Percentiles rank a stretch among this genome's conserved stretches.
Conservation (phyloP, 2,797 vertebrate species). For the Pseudochirops corinnae region DNA sequence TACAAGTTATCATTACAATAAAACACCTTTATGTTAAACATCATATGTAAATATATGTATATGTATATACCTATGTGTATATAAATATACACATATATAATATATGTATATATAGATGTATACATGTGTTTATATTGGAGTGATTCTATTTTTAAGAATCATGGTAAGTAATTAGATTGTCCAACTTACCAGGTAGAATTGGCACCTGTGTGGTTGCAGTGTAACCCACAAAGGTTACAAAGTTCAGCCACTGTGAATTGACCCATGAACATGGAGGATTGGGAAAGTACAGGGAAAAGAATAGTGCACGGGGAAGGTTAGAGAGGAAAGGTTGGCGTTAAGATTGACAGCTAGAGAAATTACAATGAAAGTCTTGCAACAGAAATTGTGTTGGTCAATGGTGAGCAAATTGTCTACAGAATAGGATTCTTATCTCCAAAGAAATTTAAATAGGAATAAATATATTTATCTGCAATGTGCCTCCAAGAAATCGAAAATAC, state of each 20-base stretch:
- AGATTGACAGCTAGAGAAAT: conserved; percentile 40
- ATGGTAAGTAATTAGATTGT: not conserved
- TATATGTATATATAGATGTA: not conserved
- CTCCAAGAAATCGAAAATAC: not conserved
- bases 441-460: conserved; percentile 29
- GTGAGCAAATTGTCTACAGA: conserved; percentile 5
- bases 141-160: not conserved
- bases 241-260: not conserved
- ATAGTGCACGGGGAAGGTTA: conserved; percentile 7
- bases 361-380: conserved; percentile 19
- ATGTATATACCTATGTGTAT: too few relatives aligned
- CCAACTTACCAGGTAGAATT: not conserved
- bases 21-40: not conserved
- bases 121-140: not conserved
- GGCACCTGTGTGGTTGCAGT: not conserved
- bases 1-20: not conserved
- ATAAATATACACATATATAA: too few relatives aligned
- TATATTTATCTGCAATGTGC: conserved; percentile 1
- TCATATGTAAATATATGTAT: not conserved
- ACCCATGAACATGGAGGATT: not conserved
- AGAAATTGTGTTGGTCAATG: conserved; percentile 4
- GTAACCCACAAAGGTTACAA: conserved; percentile 9
- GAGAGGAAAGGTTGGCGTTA: conserved; percentile 20
- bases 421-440: conserved; percentile 17
- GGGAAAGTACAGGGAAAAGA: conserved; percentile 32